Percentiles rank a stretch among this genome's conserved stretches.
These are phyloP conservation scores for Cricetomys ansorgei DNA, from an alignment of 2,113 vertebrate species.

Conservation along the genomic window DNA sequence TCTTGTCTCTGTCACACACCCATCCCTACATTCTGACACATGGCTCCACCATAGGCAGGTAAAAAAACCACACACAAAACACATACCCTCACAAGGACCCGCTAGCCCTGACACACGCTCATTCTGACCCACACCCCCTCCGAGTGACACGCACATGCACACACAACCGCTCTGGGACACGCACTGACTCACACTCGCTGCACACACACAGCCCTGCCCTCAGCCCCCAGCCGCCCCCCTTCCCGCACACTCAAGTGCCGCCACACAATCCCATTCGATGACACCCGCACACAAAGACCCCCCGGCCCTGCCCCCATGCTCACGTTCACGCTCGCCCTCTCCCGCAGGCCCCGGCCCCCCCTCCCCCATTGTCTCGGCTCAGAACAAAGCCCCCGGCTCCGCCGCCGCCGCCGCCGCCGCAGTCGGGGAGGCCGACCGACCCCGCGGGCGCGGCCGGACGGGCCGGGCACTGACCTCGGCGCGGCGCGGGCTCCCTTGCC, in stretches of 20 bases:
- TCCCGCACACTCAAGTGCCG: neutral
- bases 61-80: slow-evolving; percentile 7
- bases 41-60: slow-evolving; percentile 46
- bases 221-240: neutral
- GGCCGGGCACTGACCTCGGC: slow-evolving; percentile 76
- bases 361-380: slow-evolving; percentile 79
- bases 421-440: neutral
- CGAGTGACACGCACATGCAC: slow-evolving; percentile 63
- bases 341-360: slow-evolving; percentile 76
- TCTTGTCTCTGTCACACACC: slow-evolving; percentile 77
- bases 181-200: slow-evolving; percentile 62
- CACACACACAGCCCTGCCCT: slow-evolving; percentile 1
- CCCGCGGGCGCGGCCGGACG: slow-evolving; percentile 8
- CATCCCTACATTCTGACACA: slow-evolving; percentile 77
- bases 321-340: slow-evolving; percentile 65
- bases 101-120: slow-evolving; percentile 40
- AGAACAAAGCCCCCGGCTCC: slow-evolving; percentile 82
- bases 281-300: slow-evolving; percentile 81
- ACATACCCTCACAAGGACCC: neutral
- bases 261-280: slow-evolving; percentile 32
- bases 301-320: slow-evolving; percentile 75
- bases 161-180: slow-evolving; percentile 53
- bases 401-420: slow-evolving; percentile 34
- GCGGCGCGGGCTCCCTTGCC: slow-evolving; percentile 63
- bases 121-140: slow-evolving; percentile 42